Conservation (phyloP, 2,797 vertebrate species). For the Gastrophryne carolinensis region DNA sequence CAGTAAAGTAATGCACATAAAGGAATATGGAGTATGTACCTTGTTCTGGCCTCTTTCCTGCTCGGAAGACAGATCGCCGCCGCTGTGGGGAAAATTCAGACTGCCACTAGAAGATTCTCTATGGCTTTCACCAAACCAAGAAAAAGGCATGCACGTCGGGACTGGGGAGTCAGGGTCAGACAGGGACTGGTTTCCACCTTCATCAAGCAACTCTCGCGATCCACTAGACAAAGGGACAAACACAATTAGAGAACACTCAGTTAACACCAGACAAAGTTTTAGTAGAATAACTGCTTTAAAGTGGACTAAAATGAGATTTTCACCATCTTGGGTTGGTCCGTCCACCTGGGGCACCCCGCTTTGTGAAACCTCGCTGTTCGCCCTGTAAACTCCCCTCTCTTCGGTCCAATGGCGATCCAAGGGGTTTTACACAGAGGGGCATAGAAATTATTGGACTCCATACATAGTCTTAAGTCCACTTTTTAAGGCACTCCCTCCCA, state of each 20-base stretch:
- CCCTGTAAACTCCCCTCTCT: too few species aligned
- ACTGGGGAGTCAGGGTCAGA: constrained; percentile 86
- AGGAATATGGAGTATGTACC: constrained; percentile 65
- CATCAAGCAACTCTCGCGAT: constrained; percentile 83
- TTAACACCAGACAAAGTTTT: background rate
- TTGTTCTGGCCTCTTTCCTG: constrained; percentile 81
- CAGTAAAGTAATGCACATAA: too few species aligned
- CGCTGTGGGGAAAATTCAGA: constrained; percentile 68
- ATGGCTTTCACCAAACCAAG: constrained; percentile 88
- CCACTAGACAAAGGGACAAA: constrained; percentile 67
- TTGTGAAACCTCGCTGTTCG: too few species aligned
- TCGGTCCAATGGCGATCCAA: too few species aligned
- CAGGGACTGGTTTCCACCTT: constrained; percentile 81
- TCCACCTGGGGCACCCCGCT: too few species aligned
- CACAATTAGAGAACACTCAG: background rate
- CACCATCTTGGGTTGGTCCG: too few species aligned
- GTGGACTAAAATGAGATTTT: too few species aligned
- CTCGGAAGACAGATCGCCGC: constrained; percentile 71
- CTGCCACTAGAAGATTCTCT: constrained; percentile 76
- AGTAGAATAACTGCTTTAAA: too few species aligned
- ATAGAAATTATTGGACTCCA: too few species aligned
- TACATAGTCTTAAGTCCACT: too few species aligned
- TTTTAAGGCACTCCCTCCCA: too few species aligned
- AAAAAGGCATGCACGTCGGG: constrained; percentile 93
- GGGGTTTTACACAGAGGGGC: too few species aligned